Conservation (phyloP, 2,797 vertebrate genomes). For the Pteronotus mesoamericanus region DNA sequence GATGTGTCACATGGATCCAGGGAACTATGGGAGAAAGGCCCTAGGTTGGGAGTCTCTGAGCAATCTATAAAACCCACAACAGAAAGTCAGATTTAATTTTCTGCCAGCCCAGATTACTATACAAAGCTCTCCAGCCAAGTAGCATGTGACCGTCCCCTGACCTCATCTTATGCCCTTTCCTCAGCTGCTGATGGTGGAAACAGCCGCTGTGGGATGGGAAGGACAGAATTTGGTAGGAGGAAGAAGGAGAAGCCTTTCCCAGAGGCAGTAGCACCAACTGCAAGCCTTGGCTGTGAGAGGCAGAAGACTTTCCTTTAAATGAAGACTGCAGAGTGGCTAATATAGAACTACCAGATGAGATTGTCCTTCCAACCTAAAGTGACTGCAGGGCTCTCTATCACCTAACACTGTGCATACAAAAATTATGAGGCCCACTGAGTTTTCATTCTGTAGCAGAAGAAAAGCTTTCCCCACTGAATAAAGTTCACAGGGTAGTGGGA, state of each 20-base stretch:
- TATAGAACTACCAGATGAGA: neutral
- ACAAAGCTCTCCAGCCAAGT: neutral
- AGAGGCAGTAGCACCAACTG: neutral
- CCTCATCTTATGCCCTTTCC: neutral
- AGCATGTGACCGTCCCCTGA: neutral
- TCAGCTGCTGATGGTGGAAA: neutral
- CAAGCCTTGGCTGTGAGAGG: neutral
- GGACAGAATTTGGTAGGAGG: neutral
- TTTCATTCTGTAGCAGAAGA: neutral
- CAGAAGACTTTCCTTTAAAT: neutral
- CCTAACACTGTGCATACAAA: neutral
- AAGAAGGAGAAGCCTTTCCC: neutral
- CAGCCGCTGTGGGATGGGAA: accelerated
- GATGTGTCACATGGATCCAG: neutral
- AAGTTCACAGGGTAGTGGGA: neutral
- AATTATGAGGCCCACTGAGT: neutral
- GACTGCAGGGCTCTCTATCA: neutral
- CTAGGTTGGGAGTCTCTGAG: neutral
- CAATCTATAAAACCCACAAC: neutral
- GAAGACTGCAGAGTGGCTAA: neutral
- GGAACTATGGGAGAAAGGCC: neutral
- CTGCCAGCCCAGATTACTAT: neutral
- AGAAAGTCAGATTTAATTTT: neutral
- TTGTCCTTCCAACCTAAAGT: neutral
- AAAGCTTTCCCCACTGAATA: neutral